Percentiles rank a stretch among this genome's conserved stretches.
Conservation (phyloP, 2,888 invertebrate genomes). For the Agriopis aurantiaria region DNA sequence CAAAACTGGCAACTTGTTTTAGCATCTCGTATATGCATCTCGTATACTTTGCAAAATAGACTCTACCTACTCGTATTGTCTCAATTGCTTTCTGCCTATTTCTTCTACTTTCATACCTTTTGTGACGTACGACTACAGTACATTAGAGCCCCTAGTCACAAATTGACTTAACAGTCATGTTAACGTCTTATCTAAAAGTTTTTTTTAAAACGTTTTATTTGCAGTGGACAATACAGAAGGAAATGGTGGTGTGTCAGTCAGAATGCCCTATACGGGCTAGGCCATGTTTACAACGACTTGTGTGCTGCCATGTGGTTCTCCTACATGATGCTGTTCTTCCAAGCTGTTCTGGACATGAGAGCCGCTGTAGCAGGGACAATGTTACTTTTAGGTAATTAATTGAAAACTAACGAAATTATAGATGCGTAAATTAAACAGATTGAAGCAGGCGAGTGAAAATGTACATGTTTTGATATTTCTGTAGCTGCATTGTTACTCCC, state of each 20-base stretch:
- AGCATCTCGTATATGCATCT: too few relatives aligned
- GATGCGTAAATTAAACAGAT: neutral
- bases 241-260: conserved; percentile 76
- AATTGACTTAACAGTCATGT: neutral
- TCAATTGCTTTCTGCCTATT: neutral
- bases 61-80: neutral
- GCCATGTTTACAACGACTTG: conserved; percentile 97
- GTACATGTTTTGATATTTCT: neutral
- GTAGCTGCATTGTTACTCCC: neutral
- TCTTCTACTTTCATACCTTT: neutral
- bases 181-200: neutral
- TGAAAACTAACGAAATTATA: neutral
- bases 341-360: conserved; percentile 86
- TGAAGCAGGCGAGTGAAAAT: neutral
- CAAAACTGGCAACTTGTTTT: too few relatives aligned
- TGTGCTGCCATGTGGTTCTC: conserved; percentile 99
- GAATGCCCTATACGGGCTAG: conserved; percentile 88
- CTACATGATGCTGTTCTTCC: conserved; percentile 94
- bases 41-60: neutral
- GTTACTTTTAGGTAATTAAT: conserved; percentile 88
- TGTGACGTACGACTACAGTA: too few relatives aligned
- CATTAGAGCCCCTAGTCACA: neutral
- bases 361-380: conserved; percentile 87
- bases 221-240: conserved; percentile 66
- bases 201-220: conserved; percentile 39